Percentiles rank a stretch among this genome's conserved stretches.
Evolutionary conservation across 1,140 invertebrate genomes (phyloP).

Genomic region (Vanessa tameamea): DNA sequence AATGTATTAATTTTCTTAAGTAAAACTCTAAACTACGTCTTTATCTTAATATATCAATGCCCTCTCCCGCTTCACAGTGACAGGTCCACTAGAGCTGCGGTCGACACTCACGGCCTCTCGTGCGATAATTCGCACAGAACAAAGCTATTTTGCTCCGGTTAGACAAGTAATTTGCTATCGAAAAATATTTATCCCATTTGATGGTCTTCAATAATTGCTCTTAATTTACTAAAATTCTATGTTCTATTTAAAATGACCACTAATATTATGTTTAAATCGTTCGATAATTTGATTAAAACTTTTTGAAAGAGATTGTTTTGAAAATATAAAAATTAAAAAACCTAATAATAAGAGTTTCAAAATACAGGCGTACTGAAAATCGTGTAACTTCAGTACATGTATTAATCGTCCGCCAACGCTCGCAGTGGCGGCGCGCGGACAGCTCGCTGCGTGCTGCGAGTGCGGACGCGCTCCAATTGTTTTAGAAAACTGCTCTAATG

Average conservation of each 20-base stretch:
- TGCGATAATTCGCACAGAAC: not conserved
- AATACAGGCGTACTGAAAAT: not conserved
- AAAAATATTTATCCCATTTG: not conserved
- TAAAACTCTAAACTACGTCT: too few species aligned
- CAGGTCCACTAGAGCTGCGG: constrained; percentile 4
- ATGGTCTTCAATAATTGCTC: too few species aligned
- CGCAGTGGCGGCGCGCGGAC: not conserved
- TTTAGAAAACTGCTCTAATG: constrained; percentile 23
- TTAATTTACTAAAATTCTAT: too few species aligned
- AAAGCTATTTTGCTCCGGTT: not conserved
- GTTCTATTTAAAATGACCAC: too few species aligned
- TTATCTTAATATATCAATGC: not conserved
- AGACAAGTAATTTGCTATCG: not conserved
- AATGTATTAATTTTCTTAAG: too few species aligned
- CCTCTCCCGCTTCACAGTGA: not conserved
- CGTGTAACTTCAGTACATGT: not conserved
- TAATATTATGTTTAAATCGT: too few species aligned
- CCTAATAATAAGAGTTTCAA: not conserved
- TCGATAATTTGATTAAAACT: too few species aligned
- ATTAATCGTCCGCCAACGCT: not conserved
- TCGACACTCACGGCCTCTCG: not conserved
- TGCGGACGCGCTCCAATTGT: constrained; percentile 16
- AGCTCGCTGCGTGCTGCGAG: constrained; percentile 11
- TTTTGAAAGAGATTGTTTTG: too few species aligned
- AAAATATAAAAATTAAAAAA: too few species aligned